Conservation (phyloP, 2,797 vertebrate genomes). For the Carapus acus region DNA sequence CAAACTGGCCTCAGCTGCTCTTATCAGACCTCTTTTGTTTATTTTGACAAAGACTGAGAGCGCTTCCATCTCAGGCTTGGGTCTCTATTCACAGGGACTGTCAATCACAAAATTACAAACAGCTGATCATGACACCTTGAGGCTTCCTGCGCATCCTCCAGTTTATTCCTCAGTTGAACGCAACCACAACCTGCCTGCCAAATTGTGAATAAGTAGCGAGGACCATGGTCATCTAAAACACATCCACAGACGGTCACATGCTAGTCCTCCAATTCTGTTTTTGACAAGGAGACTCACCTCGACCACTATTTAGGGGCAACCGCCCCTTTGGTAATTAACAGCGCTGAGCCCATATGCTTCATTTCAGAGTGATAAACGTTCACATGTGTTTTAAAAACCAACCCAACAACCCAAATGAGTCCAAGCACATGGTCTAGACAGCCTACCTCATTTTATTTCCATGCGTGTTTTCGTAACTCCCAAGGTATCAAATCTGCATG, state of each 20-base stretch:
- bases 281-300: constrained; percentile 22
- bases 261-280: constrained; percentile 41
- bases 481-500: constrained; percentile 47
- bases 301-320: constrained; percentile 25
- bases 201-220: too few relatives aligned
- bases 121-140: too few relatives aligned
- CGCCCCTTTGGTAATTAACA: constrained; percentile 55
- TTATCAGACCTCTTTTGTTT: too few relatives aligned
- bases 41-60: too few relatives aligned
- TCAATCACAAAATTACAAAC: too few relatives aligned
- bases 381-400: constrained; percentile 61
- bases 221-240: constrained; percentile 11
- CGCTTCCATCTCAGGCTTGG: too few relatives aligned
- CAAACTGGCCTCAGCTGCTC: too few relatives aligned
- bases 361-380: constrained; percentile 70
- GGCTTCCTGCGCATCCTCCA: too few relatives aligned
- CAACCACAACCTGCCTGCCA: too few relatives aligned
- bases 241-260: constrained; percentile 18
- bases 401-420: constrained; percentile 43
- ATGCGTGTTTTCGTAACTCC: constrained; percentile 52
- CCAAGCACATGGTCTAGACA: constrained; percentile 58
- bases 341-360: constrained; percentile 54
- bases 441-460: constrained; percentile 56
- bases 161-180: too few relatives aligned
- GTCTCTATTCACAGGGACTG: too few relatives aligned